These are phyloP conservation scores for Bradypodion ventrale DNA, from an alignment of 2,797 vertebrate genomes.

Conservation along the genomic window DNA sequence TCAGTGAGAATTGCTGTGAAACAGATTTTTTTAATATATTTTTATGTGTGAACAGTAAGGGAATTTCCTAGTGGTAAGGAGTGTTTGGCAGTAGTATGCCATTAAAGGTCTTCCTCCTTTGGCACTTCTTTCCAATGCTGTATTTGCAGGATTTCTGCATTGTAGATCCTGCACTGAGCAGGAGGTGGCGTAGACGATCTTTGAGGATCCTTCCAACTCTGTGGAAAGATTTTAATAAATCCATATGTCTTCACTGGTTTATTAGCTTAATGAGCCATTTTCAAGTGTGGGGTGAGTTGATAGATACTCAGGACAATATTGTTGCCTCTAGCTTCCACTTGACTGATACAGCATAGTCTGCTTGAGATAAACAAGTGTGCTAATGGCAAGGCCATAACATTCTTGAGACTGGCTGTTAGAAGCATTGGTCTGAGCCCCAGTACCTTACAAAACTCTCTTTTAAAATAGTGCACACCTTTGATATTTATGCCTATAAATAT, in stretches of 20 bases:
- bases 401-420: background rate
- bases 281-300: background rate
- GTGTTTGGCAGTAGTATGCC: no score
- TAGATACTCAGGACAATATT: background rate
- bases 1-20: no score
- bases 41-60: no score
- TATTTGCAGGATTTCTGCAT: no score
- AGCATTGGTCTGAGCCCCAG: no score
- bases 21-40: no score
- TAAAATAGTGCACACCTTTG: no score
- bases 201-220: background rate
- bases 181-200: background rate
- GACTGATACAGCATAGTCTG: background rate
- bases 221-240: background rate
- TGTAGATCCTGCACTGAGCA: background rate
- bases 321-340: background rate
- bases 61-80: no score
- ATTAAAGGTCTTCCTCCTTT: no score
- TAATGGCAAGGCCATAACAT: background rate
- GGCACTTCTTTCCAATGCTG: no score
- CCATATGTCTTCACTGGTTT: background rate
- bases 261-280: background rate
- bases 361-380: background rate
- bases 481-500: no score
- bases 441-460: no score